phyloP scores from a whole-genome alignment of 2,113 vertebrate genomes.

The Polyodon spathula region DNA sequence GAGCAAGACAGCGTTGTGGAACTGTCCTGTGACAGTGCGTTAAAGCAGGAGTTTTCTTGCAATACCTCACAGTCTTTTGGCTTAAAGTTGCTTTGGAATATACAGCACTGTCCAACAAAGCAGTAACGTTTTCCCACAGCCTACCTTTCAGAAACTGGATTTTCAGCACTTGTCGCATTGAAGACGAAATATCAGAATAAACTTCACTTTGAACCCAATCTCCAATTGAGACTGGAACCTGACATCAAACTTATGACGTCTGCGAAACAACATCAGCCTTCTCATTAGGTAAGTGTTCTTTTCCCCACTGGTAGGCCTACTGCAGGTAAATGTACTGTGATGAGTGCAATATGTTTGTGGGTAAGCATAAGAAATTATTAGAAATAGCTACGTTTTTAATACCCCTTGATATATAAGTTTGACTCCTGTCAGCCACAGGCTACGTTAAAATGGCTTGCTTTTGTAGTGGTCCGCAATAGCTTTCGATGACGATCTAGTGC shows the following conservation, averaged over 20 bases:
- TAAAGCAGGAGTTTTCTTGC: no score
- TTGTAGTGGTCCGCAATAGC: background rate
- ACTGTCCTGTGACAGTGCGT: no score
- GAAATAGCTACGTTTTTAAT: background rate
- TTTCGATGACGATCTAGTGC: background rate
- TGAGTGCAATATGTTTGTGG: background rate
- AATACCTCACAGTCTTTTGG: no score
- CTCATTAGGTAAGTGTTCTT: background rate
- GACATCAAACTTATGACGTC: background rate
- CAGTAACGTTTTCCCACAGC: background rate
- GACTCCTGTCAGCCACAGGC: background rate
- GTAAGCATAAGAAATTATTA: background rate
- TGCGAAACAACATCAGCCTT: background rate
- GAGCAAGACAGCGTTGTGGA: no score
- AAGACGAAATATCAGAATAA: background rate
- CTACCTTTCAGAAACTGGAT: background rate
- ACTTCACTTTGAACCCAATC: background rate
- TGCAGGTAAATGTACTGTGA: background rate
- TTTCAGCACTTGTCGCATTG: background rate
- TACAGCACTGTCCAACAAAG: background rate
- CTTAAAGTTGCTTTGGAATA: background rate
- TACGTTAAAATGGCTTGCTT: background rate
- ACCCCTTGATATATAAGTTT: background rate
- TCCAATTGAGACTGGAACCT: background rate
- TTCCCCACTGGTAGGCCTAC: background rate